Conservation (phyloP, 2,113 vertebrate genomes). For the Mormyrus iriodes region DNA sequence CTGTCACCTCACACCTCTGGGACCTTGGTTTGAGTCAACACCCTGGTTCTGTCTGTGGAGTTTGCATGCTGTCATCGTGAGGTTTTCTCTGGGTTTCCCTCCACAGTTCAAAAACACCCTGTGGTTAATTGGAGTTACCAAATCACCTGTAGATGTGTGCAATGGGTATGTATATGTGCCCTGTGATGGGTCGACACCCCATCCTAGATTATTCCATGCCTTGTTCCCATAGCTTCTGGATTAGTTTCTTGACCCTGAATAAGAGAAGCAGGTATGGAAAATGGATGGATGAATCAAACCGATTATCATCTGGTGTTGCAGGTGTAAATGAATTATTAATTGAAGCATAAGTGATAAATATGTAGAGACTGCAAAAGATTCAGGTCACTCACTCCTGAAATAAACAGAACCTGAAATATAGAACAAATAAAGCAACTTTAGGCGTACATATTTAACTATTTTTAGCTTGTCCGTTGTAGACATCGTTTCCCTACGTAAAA, state of each 20-base stretch:
- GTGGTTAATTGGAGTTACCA: not conserved
- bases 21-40: not conserved
- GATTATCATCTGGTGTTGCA: not conserved
- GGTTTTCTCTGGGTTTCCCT: not conserved
- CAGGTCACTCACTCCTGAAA: not conserved
- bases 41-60: not conserved
- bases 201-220: not conserved
- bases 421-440: not conserved
- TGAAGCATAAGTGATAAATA: not conserved
- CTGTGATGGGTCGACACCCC: not conserved
- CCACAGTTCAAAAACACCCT: not conserved
- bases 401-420: not conserved
- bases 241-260: not conserved
- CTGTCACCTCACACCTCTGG: not conserved
- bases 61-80: not conserved
- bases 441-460: not conserved
- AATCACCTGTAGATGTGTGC: not conserved
- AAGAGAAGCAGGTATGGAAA: not conserved
- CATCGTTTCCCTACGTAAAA: not conserved
- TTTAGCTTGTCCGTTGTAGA: not conserved
- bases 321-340: conserved; percentile 3
- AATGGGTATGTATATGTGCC: not conserved
- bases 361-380: not conserved
- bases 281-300: not conserved
- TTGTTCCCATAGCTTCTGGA: not conserved